A percentile compares a stretch with the other conserved stretches of the same genome.
These are phyloP conservation scores for Pheosia tremula DNA, from an alignment of 2,888 invertebrate genomes.

Conservation along the genomic window DNA sequence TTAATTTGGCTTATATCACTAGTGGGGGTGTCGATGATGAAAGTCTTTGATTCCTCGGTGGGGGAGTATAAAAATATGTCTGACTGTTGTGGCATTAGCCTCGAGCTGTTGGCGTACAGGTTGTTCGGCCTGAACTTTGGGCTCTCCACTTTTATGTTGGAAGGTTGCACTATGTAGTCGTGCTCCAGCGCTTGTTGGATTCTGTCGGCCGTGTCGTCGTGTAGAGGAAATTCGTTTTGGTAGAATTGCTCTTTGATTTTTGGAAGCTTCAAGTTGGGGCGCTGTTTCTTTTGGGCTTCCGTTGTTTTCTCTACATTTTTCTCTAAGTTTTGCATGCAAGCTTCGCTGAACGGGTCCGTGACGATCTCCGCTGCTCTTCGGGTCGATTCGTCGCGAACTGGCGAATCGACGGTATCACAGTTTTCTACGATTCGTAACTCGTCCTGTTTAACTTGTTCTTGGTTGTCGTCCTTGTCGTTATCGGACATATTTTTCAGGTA, in stretches of 20 bases:
- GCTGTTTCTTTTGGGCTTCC: conserved; percentile 67
- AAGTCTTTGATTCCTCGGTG: conserved; percentile 78
- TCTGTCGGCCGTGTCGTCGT: conserved; percentile 62
- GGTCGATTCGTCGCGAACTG: conserved; percentile 43
- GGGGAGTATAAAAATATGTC: conserved; percentile 79
- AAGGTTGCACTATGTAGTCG: conserved; percentile 86
- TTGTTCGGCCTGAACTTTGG: conserved; percentile 80
- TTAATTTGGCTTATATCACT: conserved; percentile 81
- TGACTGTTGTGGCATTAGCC: conserved; percentile 70
- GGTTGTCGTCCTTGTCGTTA: conserved; percentile 81
- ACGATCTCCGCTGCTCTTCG: conserved; percentile 38
- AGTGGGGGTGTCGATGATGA: conserved; percentile 77
- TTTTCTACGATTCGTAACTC: conserved; percentile 73
- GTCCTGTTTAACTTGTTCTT: conserved; percentile 74
- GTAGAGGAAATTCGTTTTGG: conserved; percentile 74
- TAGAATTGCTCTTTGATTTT: conserved; percentile 77
- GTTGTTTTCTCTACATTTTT: conserved; percentile 49
- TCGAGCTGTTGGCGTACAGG: conserved; percentile 75
- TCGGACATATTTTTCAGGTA: conserved; percentile 92
- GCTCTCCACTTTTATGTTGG: conserved; percentile 84
- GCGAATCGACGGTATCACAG: conserved; percentile 73
- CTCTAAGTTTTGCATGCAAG: conserved; percentile 75
- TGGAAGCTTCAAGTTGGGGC: conserved; percentile 74
- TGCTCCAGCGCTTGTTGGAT: conserved; percentile 81
- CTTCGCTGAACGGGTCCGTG: conserved; percentile 78